These are phyloP conservation scores for Zelleria hepariella DNA, from an alignment of 2,888 invertebrate species.

Conservation along the genomic window DNA sequence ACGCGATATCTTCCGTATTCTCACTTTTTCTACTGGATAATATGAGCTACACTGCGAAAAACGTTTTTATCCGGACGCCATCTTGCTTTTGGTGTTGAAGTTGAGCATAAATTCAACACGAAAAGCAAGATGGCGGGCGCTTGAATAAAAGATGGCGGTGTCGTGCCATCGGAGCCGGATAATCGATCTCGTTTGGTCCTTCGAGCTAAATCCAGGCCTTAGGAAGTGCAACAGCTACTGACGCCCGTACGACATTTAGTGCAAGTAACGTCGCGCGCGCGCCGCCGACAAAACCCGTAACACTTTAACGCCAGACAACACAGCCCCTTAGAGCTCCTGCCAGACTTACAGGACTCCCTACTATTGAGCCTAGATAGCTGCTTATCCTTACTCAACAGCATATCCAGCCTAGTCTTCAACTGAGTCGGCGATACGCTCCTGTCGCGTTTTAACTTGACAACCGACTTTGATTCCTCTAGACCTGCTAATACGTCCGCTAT, in stretches of 20 bases:
- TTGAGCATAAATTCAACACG: too few relatives aligned
- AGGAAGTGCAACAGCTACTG: constrained; percentile 40
- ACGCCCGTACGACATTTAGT: constrained; percentile 35
- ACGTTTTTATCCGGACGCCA: too few relatives aligned
- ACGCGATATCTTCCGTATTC: too few relatives aligned
- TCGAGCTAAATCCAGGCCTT: constrained; percentile 7
- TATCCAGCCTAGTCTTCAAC: constrained; percentile 73
- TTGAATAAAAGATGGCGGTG: too few relatives aligned
- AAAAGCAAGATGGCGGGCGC: too few relatives aligned
- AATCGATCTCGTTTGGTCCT: too few relatives aligned
- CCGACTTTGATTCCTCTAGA: constrained; percentile 23
- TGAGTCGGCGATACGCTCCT: constrained; percentile 75
- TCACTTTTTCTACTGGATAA: too few relatives aligned
- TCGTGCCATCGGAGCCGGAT: too few relatives aligned
- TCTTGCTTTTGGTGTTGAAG: too few relatives aligned
- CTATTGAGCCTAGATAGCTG: constrained; percentile 48
- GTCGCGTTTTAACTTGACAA: constrained; percentile 35
- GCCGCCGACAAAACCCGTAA: constrained; percentile 54
- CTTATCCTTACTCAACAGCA: constrained; percentile 38
- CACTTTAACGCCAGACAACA: constrained; percentile 59
- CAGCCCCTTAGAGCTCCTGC: constrained; percentile 37
- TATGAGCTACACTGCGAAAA: too few relatives aligned
- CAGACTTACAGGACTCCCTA: constrained; percentile 53
- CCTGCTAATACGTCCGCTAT: constrained; percentile 33
- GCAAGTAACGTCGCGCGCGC: constrained; percentile 44